Conservation (phyloP, 2,888 invertebrate genomes). For the Lymantria monacha region DNA sequence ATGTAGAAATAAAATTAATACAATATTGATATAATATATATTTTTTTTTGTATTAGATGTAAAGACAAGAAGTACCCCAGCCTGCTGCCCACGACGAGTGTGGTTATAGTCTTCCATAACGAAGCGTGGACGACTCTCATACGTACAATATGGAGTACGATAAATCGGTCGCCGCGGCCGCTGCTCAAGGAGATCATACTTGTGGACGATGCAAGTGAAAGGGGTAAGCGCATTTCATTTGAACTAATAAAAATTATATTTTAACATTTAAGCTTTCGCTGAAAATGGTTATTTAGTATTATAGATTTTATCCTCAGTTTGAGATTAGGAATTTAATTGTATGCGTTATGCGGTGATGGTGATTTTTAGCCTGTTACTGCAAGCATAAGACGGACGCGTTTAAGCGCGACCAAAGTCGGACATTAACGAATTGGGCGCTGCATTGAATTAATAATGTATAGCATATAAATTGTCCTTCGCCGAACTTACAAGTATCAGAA, state of each 20-base stretch:
- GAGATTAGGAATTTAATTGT: no score
- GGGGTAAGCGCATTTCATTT: slow-evolving; percentile 81
- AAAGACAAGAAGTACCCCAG: slow-evolving; percentile 89
- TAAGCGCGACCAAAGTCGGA: no score
- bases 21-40: no score
- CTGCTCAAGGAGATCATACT: slow-evolving; percentile 96
- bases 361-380: no score
- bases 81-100: slow-evolving; percentile 94
- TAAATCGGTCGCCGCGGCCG: slow-evolving; percentile 94
- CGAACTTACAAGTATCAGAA: no score
- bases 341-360: no score
- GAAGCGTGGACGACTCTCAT: slow-evolving; percentile 99
- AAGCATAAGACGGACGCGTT: no score
- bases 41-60: slow-evolving; percentile 83
- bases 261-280: not conserved
- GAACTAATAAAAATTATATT: not conserved
- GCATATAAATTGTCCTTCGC: no score
- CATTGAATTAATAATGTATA: no score
- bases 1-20: no score
- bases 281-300: not conserved
- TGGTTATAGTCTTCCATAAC: slow-evolving; percentile 99
- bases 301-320: no score
- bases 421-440: no score
- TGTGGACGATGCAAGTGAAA: slow-evolving; percentile 98
- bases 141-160: slow-evolving; percentile 98